Evolutionary conservation across 2,888 invertebrate species (phyloP), one percentile per base, ranked within the genome.

Genomic region (Acleris laterana): DNA sequence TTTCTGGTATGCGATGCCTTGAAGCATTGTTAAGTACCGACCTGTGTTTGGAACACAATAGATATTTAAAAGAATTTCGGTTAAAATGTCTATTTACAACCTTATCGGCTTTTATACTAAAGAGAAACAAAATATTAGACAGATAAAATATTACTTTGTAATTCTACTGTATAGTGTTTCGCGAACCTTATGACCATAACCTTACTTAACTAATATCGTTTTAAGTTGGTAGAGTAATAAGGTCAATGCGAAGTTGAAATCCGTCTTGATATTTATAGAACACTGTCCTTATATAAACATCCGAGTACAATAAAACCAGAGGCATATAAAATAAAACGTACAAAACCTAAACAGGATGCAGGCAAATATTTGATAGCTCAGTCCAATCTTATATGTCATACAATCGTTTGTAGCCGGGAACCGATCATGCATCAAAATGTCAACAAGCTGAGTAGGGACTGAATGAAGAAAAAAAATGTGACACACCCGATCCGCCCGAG

Each of bases 381-480:
- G 60, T 65, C 65, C 65, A 65, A 65, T 61, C 65, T 65, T 65
- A 50, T 61, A 65, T 65, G 60, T 65, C 62, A 71, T 70, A 73
- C 70, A 75, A 72, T 73, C 73, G 74, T 78, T 76, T 71, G 73
- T 75, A 76, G 73, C 61, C 75, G 73, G 75, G 78, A 79, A 80
- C 77, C 80, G 79, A 82, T 82, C 83, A 83, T 83, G 81, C 83
- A 83, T 88, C 87, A 87, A 85, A 79, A 76, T 81, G 87, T 85
- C 87, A 87, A 78, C 83, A 72, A 59, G 58, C 71, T 80, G 85
- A 85, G 83, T 74, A 79, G 82, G 84, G 83, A 74, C 73, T 74
- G 74, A 76, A 76, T 74, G 68, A 70, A 72, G 71, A 78, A 81
- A 83, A 84, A 82, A 77, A 77, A 61, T 62, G 62, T 78, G 76